phyloP scores from a whole-genome alignment of 2,113 vertebrate genomes.

The Tyto alba region DNA sequence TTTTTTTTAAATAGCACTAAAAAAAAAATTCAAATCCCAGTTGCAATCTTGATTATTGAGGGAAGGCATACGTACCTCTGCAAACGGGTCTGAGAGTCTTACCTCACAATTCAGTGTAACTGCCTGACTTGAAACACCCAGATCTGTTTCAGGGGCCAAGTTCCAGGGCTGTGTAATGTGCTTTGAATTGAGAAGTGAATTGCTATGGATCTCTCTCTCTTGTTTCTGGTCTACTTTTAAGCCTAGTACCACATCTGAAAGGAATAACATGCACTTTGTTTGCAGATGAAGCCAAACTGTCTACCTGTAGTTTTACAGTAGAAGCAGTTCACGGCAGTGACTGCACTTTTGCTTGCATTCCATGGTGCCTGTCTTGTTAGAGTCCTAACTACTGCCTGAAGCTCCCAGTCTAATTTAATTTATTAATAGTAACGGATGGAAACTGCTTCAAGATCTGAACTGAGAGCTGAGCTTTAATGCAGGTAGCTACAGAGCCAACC shows the following conservation, averaged over 20 bases:
- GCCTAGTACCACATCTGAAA: neutral
- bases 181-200: neutral
- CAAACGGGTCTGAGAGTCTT: neutral
- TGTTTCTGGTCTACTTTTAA: neutral
- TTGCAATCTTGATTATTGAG: neutral
- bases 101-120: neutral
- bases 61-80: fast-evolving
- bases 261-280: neutral
- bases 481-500: neutral
- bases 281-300: neutral
- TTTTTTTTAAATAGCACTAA: neutral
- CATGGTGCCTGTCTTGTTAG: neutral
- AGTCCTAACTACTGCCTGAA: neutral
- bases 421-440: neutral
- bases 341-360: neutral
- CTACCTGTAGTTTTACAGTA: neutral
- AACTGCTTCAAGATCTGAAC: neutral
- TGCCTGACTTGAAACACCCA: neutral
- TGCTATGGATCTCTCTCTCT: neutral
- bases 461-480: neutral
- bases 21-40: neutral
- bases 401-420: neutral
- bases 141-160: neutral
- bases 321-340: neutral
- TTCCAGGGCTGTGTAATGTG: neutral